A percentile compares a stretch with the other conserved stretches of the same genome.
phyloP scores from a whole-genome alignment of 2,113 vertebrate genomes.

The Nibea coibor region DNA sequence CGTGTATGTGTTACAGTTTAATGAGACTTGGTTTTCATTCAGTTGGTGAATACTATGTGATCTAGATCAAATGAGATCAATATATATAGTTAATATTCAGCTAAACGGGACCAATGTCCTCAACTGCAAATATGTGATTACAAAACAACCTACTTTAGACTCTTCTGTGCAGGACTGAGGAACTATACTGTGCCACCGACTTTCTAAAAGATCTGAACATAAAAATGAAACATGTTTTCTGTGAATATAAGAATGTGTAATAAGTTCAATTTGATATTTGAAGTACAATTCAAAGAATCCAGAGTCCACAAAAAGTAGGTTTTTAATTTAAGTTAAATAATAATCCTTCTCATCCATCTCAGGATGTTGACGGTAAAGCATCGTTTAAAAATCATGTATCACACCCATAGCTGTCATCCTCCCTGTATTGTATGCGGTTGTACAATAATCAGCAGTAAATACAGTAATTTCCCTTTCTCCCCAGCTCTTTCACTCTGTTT shows the following conservation, averaged over 20 bases:
- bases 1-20: not conserved
- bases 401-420: too few relatives aligned
- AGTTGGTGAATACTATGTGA: not conserved
- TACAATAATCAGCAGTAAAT: too few relatives aligned
- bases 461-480: too few relatives aligned
- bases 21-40: not conserved
- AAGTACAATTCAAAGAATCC: too few relatives aligned
- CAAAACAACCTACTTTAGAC: conserved; percentile 51
- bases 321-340: too few relatives aligned
- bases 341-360: too few relatives aligned
- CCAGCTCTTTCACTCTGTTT: too few relatives aligned
- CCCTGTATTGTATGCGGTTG: too few relatives aligned
- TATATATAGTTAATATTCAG: conserved; percentile 75
- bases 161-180: not conserved
- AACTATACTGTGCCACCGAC: not conserved
- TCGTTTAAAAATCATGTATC: too few relatives aligned
- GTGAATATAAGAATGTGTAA: not conserved
- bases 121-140: conserved; percentile 67
- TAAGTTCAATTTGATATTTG: not conserved
- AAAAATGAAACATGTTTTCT: not conserved
- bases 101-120: conserved; percentile 68
- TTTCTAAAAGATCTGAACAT: not conserved
- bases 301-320: too few relatives aligned
- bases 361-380: too few relatives aligned
- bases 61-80: conserved; percentile 56